Evolutionary conservation across 1,140 invertebrate species (phyloP).

Genomic region (Drosophila chauvacae): DNA sequence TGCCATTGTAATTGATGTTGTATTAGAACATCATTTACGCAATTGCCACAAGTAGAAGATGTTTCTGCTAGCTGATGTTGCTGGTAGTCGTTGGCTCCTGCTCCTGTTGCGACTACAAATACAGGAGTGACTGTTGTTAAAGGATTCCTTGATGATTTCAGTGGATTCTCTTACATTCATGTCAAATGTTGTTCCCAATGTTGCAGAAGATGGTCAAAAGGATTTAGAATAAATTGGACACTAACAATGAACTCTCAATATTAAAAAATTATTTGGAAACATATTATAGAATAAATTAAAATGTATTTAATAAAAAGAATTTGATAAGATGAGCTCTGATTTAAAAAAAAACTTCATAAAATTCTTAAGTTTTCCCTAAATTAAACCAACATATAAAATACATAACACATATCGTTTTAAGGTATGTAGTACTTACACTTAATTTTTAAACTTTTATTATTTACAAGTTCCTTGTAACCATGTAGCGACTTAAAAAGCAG

Average conservation of each 20-base stretch:
- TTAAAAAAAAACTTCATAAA: too few relatives aligned
- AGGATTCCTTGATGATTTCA: neutral
- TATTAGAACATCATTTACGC: slow-evolving; percentile 82
- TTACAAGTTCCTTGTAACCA: neutral
- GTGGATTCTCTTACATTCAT: neutral
- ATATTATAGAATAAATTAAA: too few relatives aligned
- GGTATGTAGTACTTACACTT: neutral
- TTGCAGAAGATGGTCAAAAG: neutral
- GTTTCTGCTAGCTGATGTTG: slow-evolving; percentile 29
- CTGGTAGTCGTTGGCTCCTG: slow-evolving; percentile 35
- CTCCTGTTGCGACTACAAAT: slow-evolving; percentile 1
- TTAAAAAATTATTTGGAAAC: too few relatives aligned
- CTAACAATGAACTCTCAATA: too few relatives aligned
- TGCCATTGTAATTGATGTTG: slow-evolving; percentile 82
- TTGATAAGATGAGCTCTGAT: too few relatives aligned
- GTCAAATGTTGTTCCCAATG: slow-evolving; percentile 1
- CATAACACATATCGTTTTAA: neutral
- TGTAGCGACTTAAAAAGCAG: neutral
- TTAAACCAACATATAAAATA: too few relatives aligned
- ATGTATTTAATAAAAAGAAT: too few relatives aligned
- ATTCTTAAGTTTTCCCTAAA: too few relatives aligned
- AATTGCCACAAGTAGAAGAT: slow-evolving; percentile 67
- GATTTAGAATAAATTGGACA: neutral
- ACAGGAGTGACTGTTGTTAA: slow-evolving; percentile 1
- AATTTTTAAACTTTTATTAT: neutral